Base-by-base conservation (phyloP, 2,888 invertebrate species). In the Biston stratarius region DNA sequence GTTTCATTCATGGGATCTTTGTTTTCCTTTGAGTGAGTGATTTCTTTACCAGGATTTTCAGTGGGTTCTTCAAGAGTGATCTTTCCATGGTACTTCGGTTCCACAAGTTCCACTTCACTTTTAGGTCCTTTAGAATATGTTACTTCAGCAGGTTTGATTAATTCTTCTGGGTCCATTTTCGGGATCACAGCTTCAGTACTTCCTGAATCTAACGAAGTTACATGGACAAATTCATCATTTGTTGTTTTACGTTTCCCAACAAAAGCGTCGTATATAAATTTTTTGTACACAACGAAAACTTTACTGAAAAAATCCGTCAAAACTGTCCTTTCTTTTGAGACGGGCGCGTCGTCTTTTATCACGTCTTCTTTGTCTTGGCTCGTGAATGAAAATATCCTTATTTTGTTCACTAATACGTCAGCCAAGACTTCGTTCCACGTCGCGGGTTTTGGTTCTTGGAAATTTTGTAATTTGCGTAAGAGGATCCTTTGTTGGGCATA, bases 401-500 rank as follows among this genome's bases (percentile, higher is more conserved):
- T 85, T 78, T 83, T 87, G 67, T 87, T 88, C 75, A 91, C 87
- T 70, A 92, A 79, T 65, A 87, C 85, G 70, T 89, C 86, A 6
- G 92, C 92, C 45, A 92, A 74, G 65, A 92, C 84, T 71, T 90
- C 88, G 79, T 90, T 91, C 92, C 91, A 92, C 62, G 86, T 82
- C 69, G 82, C 76, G 61, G 84, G 83, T 75, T 85, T 84, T 60
- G 77, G 70, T 52, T 84, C 83, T 78, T 86, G 80, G 70, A 84
- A 78, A 80, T 84, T 87, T 77, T 87, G 89, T 82, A 90, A 85
- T 88, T 89, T 91, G 69, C 87, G 86, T 83, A 88, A 85, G 69
- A 89, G 83, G 77, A 81, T 79, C 74, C 77, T 84, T 83, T 88
- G 84, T 87, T 63, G 63, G 44, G 12, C 52, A 15, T 49, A 38